phyloP scores from a whole-genome alignment of 2,797 vertebrate species.

The Holocentrus rufus region DNA sequence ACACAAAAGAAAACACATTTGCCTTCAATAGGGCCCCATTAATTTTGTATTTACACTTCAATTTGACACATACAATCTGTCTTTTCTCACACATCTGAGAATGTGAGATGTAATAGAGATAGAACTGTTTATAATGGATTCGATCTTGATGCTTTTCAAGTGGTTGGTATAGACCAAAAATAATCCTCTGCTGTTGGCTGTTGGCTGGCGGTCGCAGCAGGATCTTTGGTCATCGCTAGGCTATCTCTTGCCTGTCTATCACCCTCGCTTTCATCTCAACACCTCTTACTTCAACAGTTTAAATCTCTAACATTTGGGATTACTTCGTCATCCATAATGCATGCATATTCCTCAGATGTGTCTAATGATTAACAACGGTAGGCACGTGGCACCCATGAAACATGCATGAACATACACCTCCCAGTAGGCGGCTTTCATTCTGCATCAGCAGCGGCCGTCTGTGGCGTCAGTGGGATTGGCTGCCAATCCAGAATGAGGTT shows the following conservation, averaged over 20 bases:
- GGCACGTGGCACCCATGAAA: slow-evolving; percentile 32
- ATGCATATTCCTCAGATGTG: slow-evolving; percentile 43
- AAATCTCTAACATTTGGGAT: slow-evolving; percentile 41
- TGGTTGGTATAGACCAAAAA: slow-evolving; percentile 39
- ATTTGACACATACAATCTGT: slow-evolving; percentile 22
- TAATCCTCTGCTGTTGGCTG: slow-evolving; percentile 47
- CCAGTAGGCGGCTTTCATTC: slow-evolving; percentile 43
- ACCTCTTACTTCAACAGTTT: slow-evolving; percentile 50
- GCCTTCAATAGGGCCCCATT: slow-evolving; percentile 6
- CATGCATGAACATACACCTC: slow-evolving; percentile 8
- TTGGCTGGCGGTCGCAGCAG: slow-evolving; percentile 73
- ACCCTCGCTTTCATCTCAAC: slow-evolving; percentile 64
- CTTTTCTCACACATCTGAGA: slow-evolving; percentile 39
- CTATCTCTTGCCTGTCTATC: slow-evolving; percentile 50
- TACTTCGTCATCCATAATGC: slow-evolving; percentile 70
- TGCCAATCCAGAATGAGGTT: slow-evolving; percentile 59
- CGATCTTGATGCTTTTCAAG: slow-evolving; percentile 51
- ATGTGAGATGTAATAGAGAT: slow-evolving; percentile 37
- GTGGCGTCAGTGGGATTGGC: slow-evolving; percentile 13
- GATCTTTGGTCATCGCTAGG: slow-evolving; percentile 67
- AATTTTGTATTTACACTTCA: slow-evolving; percentile 42
- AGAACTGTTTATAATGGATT: slow-evolving; percentile 46
- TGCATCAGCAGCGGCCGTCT: slow-evolving; percentile 25
- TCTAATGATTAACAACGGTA: slow-evolving; percentile 54
- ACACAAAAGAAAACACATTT: slow-evolving; percentile 5